A percentile compares a stretch with the other conserved stretches of the same genome.
Evolutionary conservation across 2,888 invertebrate genomes (phyloP).

Genomic region (Dusona sp.): DNA sequence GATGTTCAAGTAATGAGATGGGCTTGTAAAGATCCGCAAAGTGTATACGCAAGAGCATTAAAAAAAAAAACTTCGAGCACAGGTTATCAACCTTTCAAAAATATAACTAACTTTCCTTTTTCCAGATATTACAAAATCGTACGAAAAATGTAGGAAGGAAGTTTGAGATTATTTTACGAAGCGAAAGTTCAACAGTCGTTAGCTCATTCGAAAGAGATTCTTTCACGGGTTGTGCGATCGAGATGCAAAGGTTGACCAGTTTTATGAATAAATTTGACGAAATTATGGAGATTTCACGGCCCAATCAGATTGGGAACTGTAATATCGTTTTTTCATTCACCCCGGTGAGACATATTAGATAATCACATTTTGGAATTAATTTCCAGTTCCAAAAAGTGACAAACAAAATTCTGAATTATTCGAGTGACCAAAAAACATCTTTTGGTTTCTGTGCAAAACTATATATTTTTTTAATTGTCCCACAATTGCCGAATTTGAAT

Average conservation of each 20-base stretch:
- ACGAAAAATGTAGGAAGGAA: neutral
- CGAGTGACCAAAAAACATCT: neutral
- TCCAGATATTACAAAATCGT: conserved; percentile 15
- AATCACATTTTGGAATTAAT: neutral
- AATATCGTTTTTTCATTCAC: neutral
- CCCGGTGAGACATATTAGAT: neutral
- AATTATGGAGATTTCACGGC: neutral
- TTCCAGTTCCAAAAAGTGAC: neutral
- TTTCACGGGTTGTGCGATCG: neutral
- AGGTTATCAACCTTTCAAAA: neutral
- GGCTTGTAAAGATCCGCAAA: neutral
- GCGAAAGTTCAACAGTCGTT: conserved; percentile 30
- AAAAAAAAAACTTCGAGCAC: neutral
- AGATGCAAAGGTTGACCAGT: conserved; percentile 51
- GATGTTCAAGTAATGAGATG: neutral
- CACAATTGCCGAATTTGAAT: neutral
- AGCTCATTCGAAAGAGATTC: neutral
- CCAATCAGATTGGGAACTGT: neutral
- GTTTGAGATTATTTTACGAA: conserved; percentile 23
- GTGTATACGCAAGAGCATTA: neutral
- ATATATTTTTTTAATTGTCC: neutral
- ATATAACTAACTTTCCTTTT: conserved; percentile 11
- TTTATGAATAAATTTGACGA: conserved; percentile 44
- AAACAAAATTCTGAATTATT: conserved; percentile 15
- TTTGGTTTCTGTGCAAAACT: neutral